A percentile compares a stretch with the other conserved stretches of the same genome.
Evolutionary conservation across 2,888 invertebrate species (phyloP).

Genomic region (Steinernema carpocapsae): DNA sequence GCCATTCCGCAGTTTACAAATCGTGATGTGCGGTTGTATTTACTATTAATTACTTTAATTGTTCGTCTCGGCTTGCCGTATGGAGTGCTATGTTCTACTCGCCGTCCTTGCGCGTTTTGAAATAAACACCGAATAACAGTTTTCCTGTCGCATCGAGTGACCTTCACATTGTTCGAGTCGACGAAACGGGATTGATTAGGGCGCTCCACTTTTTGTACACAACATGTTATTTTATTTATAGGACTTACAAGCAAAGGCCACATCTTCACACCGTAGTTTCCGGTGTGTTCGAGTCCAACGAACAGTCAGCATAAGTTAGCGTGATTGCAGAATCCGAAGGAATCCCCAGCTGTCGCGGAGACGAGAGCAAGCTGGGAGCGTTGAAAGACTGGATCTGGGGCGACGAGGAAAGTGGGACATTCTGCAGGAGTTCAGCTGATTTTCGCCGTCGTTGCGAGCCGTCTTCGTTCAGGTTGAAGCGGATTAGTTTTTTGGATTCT

Average conservation of each 20-base stretch:
- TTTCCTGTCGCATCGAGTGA: not conserved
- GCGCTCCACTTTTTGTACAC: not conserved
- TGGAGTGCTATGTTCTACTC: not conserved
- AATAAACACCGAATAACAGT: not conserved
- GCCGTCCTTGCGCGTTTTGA: not conserved
- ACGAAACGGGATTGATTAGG: not conserved
- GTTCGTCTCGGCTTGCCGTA: too few relatives aligned
- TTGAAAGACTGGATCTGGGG: not conserved
- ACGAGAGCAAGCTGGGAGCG: not conserved
- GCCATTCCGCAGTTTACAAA: not conserved
- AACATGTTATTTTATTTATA: slow-evolving; percentile 15
- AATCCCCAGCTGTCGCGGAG: slow-evolving; percentile 11
- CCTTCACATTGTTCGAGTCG: not conserved
- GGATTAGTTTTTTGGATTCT: slow-evolving; percentile 6
- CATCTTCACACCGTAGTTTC: slow-evolving; percentile 3
- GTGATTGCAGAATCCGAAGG: slow-evolving; percentile 14
- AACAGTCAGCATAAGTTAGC: slow-evolving; percentile 20
- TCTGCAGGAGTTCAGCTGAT: not conserved
- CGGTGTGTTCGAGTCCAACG: slow-evolving; percentile 17
- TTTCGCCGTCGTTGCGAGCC: not conserved
- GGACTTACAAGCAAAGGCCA: not conserved
- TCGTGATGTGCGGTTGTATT: not conserved
- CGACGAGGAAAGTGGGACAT: not conserved
- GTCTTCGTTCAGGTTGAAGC: not conserved
- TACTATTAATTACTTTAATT: not conserved